phyloP scores from a whole-genome alignment of 1,140 invertebrate genomes.

The Euschistus heros region DNA sequence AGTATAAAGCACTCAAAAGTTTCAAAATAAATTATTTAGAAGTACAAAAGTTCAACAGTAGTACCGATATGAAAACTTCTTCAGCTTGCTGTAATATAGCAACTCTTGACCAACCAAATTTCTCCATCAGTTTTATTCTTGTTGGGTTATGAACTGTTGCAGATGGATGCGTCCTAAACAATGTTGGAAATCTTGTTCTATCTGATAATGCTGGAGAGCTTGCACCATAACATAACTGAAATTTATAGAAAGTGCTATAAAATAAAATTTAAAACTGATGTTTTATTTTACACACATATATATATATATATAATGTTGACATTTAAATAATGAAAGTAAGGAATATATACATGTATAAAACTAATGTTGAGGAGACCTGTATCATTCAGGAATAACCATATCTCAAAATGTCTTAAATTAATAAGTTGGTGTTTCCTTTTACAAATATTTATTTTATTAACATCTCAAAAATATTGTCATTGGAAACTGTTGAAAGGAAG shows the following conservation, averaged over 20 bases:
- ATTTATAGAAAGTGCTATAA: slow-evolving; percentile 22
- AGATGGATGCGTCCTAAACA: slow-evolving; percentile 97
- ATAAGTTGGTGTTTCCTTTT: too few species aligned
- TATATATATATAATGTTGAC: neutral
- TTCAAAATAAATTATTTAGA: too few species aligned
- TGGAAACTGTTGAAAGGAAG: too few species aligned
- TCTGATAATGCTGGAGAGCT: slow-evolving; percentile 97
- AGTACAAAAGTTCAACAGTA: too few species aligned
- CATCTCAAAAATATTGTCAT: too few species aligned
- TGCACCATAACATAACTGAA: slow-evolving; percentile 92
- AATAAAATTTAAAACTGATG: too few species aligned
- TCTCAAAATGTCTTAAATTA: too few species aligned
- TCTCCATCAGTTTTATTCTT: slow-evolving; percentile 89
- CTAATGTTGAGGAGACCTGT: too few species aligned
- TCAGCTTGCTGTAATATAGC: slow-evolving; percentile 97
- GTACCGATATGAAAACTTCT: slow-evolving; percentile 97
- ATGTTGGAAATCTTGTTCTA: slow-evolving; percentile 88
- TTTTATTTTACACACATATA: neutral
- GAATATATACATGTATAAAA: too few species aligned
- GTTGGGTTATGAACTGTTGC: slow-evolving; percentile 99
- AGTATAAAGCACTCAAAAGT: too few species aligned
- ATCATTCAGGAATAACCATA: too few species aligned
- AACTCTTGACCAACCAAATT: slow-evolving; percentile 92
- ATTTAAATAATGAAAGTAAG: neutral
- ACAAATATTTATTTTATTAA: too few species aligned